Evolutionary conservation across 1,140 invertebrate species (phyloP).

Genomic region (Plectrocnemia conspersa): DNA sequence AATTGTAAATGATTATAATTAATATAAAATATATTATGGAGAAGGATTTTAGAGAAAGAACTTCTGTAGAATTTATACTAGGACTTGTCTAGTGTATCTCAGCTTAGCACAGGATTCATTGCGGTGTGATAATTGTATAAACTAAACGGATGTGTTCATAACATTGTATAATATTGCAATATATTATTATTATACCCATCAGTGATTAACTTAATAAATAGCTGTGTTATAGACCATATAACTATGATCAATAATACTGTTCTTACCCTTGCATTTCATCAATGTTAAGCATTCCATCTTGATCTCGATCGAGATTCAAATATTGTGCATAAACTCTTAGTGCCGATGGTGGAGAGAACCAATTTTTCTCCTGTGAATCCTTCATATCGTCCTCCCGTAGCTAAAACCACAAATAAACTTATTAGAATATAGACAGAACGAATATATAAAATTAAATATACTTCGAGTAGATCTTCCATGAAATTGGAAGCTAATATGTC

Average conservation of each 20-base stretch:
- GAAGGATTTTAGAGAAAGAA: not conserved
- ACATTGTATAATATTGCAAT: no score
- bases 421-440: not conserved
- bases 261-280: slow-evolving; percentile 77
- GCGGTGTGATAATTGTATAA: no score
- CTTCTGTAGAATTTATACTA: no score
- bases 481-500: slow-evolving; percentile 90
- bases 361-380: slow-evolving; percentile 84
- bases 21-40: slow-evolving; percentile 29
- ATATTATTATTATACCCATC: no score
- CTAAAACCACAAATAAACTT: slow-evolving; percentile 42
- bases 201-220: no score
- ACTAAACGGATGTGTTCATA: no score
- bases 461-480: slow-evolving; percentile 85
- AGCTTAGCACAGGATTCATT: no score
- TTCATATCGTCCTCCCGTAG: slow-evolving; percentile 77
- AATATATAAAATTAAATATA: slow-evolving; percentile 38
- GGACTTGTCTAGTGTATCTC: no score
- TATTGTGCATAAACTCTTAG: slow-evolving; percentile 89
- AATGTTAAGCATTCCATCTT: slow-evolving; percentile 93
- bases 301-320: slow-evolving; percentile 88
- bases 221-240: no score
- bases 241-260: no score
- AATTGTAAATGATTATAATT: no score
- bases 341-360: slow-evolving; percentile 91